Conservation (phyloP, 2,113 vertebrate species). For the Narcine bancroftii region DNA sequence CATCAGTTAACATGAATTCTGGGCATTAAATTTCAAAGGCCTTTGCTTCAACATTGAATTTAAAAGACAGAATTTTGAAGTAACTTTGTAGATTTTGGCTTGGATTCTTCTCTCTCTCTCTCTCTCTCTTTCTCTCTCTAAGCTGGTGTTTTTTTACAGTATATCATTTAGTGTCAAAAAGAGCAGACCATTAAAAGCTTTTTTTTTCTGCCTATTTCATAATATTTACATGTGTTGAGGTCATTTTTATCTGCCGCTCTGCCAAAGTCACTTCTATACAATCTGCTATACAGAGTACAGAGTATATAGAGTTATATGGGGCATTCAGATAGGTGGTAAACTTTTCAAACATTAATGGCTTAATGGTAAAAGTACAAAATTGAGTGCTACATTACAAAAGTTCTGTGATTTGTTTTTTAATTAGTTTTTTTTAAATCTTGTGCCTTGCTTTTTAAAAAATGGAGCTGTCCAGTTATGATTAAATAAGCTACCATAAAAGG, state of each 20-base stretch:
- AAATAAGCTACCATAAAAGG: too few relatives aligned
- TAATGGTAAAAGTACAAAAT: not conserved
- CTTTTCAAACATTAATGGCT: not conserved
- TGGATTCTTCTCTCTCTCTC: too few relatives aligned
- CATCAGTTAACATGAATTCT: too few relatives aligned
- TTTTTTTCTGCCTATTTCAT: constrained; percentile 40
- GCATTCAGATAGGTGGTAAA: not conserved
- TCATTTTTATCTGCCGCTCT: not conserved
- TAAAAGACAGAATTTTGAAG: constrained; percentile 49
- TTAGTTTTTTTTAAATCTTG: too few relatives aligned
- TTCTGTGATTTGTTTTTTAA: not conserved
- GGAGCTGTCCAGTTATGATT: too few relatives aligned
- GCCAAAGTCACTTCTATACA: not conserved
- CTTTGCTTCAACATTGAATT: too few relatives aligned
- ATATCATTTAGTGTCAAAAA: constrained; percentile 45
- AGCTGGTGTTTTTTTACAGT: constrained; percentile 47
- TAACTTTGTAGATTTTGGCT: constrained; percentile 51
- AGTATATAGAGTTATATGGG: not conserved
- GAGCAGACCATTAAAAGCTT: constrained; percentile 45
- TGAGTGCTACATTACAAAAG: not conserved
- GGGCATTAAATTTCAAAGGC: too few relatives aligned
- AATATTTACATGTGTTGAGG: constrained; percentile 38
- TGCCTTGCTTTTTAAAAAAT: too few relatives aligned
- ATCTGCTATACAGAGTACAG: constrained; percentile 16
- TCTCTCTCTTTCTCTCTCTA: too few relatives aligned